Evolutionary conservation across 1,140 invertebrate genomes (phyloP), one percentile per base, ranked within the genome.

Genomic region (Spodoptera frugiperda): DNA sequence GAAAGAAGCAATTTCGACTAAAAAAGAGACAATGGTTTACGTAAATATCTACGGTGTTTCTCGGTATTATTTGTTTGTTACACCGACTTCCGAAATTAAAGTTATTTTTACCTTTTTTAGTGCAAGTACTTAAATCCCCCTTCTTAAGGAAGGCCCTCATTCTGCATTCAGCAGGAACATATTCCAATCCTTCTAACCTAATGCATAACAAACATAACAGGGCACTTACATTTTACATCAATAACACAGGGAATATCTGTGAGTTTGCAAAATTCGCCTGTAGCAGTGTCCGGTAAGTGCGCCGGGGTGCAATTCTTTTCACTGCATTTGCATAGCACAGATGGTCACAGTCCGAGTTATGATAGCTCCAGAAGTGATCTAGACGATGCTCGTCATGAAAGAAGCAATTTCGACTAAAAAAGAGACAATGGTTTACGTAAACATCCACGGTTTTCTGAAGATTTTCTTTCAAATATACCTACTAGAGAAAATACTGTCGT

Each of bases 1-100:
- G 70, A 44, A 90, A 89, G 21, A 82, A 82, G 61, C 90, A 93
- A 14, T 87, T 83, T 4, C 91, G 89, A 57, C 91, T 93, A 76
- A 54, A 72, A 17, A 21, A 68, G 5, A 44, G n/a, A 63, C 57
- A 74, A 33, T 4, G 25, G 25, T 25, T 25, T 25, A 2, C 25
- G 5, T 25, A 25, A 25, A 25, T 25, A 25, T 25, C 25, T 25
- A 25, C 2, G 25, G 2, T 25, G n/a, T 25, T 25, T 4, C 25
- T 25, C n/a, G n/a, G n/a, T n/a, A n/a, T n/a, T n/a, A n/a, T n/a
- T n/a, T n/a, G n/a, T 25, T 25, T 25, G 33, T 39, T 39, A 8
- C 33, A 39, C 9, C 9, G 6, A 0, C 33, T 6, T 39, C 33
- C 33, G 33, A 39, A 10, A 39, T 6, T n/a, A n/a, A n/a, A n/a